These are phyloP conservation scores for Psammodynastes pulverulentus DNA, from an alignment of 2,113 vertebrate genomes.

Conservation along the genomic window DNA sequence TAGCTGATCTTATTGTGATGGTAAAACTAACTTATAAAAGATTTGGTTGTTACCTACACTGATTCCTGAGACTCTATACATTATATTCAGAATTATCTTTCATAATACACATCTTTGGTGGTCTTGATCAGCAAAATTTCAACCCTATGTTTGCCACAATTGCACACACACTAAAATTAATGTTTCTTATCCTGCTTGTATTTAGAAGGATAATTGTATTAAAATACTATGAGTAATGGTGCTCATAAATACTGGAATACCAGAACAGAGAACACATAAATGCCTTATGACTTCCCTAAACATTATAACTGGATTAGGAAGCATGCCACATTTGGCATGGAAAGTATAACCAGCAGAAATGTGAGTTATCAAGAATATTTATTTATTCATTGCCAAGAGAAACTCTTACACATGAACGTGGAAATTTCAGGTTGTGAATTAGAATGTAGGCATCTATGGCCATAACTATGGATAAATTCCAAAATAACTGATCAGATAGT, in stretches of 20 bases:
- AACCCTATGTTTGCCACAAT: not conserved
- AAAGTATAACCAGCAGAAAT: constrained; percentile 14
- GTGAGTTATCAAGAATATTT: constrained; percentile 5
- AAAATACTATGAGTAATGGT: not conserved
- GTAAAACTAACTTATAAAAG: not conserved
- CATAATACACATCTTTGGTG: not conserved
- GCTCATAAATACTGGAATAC: not conserved
- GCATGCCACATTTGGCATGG: constrained; percentile 18
- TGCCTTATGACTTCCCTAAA: constrained; percentile 11
- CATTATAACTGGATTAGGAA: not conserved
- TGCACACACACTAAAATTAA: not conserved
- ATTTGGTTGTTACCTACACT: not conserved
- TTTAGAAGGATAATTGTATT: constrained; percentile 3
- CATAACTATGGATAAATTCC: not conserved
- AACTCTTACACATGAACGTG: not conserved
- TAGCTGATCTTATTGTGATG: not conserved
- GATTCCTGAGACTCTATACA: not conserved
- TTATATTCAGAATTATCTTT: not conserved
- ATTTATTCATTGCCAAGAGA: constrained; percentile 15
- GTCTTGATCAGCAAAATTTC: not conserved
- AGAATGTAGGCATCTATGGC: not conserved
- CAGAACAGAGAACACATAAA: constrained; percentile 6
- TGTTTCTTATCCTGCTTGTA: not conserved
- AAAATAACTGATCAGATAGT: not conserved
- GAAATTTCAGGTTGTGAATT: not conserved